Percentiles rank a stretch among this genome's conserved stretches.
These are phyloP conservation scores for Gymnosoma rotundatum DNA, from an alignment of 2,888 invertebrate genomes.

Conservation along the genomic window DNA sequence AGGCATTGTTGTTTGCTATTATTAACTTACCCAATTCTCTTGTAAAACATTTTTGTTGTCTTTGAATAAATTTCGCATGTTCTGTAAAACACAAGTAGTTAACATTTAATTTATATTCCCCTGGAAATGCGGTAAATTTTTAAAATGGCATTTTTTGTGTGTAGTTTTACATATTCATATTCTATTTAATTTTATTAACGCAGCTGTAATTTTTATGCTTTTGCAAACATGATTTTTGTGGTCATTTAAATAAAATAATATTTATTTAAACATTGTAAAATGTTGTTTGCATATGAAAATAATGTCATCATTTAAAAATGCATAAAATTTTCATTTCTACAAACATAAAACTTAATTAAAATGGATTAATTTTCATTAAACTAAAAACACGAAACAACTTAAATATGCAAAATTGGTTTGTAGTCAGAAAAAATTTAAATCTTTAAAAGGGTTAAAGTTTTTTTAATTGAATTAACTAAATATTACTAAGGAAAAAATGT, in stretches of 20 bases:
- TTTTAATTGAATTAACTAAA: too few species aligned
- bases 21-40: too few species aligned
- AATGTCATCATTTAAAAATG: constrained; percentile 64
- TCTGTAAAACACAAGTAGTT: too few species aligned
- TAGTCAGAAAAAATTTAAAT: not conserved
- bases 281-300: constrained; percentile 27
- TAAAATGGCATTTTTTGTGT: too few species aligned
- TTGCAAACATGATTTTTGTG: constrained; percentile 64
- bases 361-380: constrained; percentile 61
- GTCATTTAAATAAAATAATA: constrained; percentile 68
- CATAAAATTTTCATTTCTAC: constrained; percentile 37
- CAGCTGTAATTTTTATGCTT: constrained; percentile 59
- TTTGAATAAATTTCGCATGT: too few species aligned
- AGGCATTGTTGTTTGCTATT: too few species aligned
- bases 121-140: too few species aligned
- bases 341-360: constrained; percentile 67
- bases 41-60: too few species aligned
- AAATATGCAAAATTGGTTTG: not conserved
- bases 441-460: not conserved
- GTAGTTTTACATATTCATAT: not conserved
- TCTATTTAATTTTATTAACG: not conserved
- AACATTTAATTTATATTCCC: too few species aligned
- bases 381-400: constrained; percentile 15
- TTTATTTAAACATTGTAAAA: constrained; percentile 48
- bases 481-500: too few species aligned